Evolutionary conservation across 1,140 invertebrate genomes (phyloP), one percentile per base, ranked within the genome.

Genomic region (Mamestra configurata): DNA sequence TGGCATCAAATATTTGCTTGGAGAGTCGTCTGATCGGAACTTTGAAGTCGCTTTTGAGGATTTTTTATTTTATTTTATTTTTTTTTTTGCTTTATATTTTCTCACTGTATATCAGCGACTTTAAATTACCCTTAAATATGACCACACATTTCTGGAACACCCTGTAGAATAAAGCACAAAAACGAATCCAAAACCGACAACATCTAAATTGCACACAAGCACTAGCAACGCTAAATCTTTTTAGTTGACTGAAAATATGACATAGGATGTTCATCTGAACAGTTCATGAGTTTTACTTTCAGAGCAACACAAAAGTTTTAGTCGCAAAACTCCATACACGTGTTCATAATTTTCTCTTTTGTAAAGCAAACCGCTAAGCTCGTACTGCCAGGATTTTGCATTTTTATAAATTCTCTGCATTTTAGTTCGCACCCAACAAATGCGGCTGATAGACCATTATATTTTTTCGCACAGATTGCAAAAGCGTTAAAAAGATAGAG

Each of bases 271-370:
- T 20, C 61, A 43, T 15, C n/a, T 46, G 40, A 68, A 24, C 37
- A 22, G 64, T 68, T 66, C 20, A 68, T 68, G 57, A 46, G 18
- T 46, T 68, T 46, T 6, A 20, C 64, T 68, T 46, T 68, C 40
- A 68, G n/a, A 22, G 20, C 37, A 1, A 11, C 37, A 68, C 37
- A 68, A 61, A 61, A 61, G 59, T 61, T 57, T 57, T 57, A 61
- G 31, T 61, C 59, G 13, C 7, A 35, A 24, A 68, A 46, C 40
- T 46, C 22, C 40, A 49, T 68, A 46, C 64, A 68, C 22, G 15
- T 68, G 40, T 68, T 46, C 64, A 68, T 68, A 68, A 68, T 68
- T 68, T 68, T 46, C 40, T 10, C 37, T 40, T 68, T 46, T 68
- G 37, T 46, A 27, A 24, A 68, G 64, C 64, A 46, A 46, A 68